phyloP scores from a whole-genome alignment of 1,140 invertebrate species.

The Kradibia gibbosae region DNA sequence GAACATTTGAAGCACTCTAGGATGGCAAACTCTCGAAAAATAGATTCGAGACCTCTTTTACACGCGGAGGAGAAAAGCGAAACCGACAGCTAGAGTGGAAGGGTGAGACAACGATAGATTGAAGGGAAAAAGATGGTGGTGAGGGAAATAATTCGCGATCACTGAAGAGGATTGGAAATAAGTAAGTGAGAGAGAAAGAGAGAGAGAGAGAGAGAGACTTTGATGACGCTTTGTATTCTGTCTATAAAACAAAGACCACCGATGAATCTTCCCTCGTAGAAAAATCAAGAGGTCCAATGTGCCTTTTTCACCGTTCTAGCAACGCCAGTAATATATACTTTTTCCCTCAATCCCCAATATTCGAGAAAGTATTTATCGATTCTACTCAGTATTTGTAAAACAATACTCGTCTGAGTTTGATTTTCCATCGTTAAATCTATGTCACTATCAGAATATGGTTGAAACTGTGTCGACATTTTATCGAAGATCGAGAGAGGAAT shows the following conservation, averaged over 20 bases:
- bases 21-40: constrained; percentile 41
- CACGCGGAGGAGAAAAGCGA: not conserved
- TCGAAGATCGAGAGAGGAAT: not conserved
- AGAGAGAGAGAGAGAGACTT: not conserved
- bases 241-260: constrained; percentile 43
- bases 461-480: not conserved
- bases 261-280: constrained; percentile 43
- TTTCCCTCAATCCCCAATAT: not conserved
- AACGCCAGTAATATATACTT: not conserved
- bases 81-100: not conserved
- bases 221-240: constrained; percentile 20
- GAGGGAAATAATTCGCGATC: not conserved
- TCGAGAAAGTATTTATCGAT: constrained; percentile 44
- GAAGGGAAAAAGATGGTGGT: constrained; percentile 11
- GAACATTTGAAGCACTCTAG: not conserved
- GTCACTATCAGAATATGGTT: not conserved
- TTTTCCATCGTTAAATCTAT: not conserved
- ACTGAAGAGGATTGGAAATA: not conserved
- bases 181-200: not conserved
- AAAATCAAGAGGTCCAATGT: not conserved
- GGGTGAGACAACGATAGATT: constrained; percentile 17
- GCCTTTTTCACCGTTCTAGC: not conserved
- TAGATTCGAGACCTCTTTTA: constrained; percentile 14
- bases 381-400: constrained; percentile 9
- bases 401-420: not conserved